Conservation (phyloP, 2,113 vertebrate genomes). For the Setophaga coronata region DNA sequence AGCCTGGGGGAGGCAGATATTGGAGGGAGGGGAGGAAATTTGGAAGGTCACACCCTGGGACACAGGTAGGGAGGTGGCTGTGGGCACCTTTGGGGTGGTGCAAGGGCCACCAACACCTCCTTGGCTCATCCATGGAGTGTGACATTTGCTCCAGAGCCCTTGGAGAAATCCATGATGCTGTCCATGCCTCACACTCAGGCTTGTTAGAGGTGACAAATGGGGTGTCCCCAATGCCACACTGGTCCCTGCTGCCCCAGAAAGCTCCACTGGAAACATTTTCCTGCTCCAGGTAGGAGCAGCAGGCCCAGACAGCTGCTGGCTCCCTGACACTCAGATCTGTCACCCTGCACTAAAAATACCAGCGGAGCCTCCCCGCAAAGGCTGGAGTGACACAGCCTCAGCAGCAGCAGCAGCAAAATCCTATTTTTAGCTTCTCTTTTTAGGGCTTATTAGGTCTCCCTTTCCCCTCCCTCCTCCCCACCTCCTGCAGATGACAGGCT, state of each 20-base stretch:
- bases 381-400: background rate
- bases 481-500: background rate
- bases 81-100: background rate
- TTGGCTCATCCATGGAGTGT: background rate
- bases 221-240: fast-evolving
- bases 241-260: background rate
- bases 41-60: background rate
- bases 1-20: background rate
- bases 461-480: background rate
- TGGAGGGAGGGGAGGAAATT: background rate
- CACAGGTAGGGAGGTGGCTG: background rate
- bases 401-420: background rate
- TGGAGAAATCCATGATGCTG: fast-evolving
- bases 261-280: background rate
- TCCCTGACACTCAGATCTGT: background rate
- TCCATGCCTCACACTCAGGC: background rate
- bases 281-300: background rate
- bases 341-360: background rate
- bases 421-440: background rate
- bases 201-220: background rate
- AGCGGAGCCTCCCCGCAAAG: background rate
- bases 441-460: background rate
- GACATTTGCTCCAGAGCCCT: background rate
- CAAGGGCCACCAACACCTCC: background rate
- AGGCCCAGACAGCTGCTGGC: background rate